phyloP scores from a whole-genome alignment of 2,888 invertebrate genomes.

The Drosophila emarginata region DNA sequence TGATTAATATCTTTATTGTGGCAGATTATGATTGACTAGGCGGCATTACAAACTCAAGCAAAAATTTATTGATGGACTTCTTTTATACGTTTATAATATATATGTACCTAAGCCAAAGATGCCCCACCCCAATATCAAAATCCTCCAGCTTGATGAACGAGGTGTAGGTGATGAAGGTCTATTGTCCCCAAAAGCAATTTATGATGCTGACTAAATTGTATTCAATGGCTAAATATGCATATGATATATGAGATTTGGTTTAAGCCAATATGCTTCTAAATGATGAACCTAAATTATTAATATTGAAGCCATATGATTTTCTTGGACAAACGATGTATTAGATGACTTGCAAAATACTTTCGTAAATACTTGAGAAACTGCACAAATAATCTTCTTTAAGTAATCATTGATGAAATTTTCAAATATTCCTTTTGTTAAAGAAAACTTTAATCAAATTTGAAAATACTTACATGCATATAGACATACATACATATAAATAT shows the following conservation, averaged over 20 bases:
- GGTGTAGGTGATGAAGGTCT: constrained; percentile 11
- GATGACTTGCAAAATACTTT: neutral
- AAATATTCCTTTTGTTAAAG: constrained; percentile 9
- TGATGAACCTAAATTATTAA: neutral
- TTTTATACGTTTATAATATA: neutral
- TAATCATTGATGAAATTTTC: neutral
- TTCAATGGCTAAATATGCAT: constrained; percentile 39
- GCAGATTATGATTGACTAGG: constrained; percentile 60
- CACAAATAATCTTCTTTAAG: neutral
- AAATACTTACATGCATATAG: neutral
- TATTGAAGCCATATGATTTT: constrained; percentile 1
- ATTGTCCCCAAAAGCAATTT: constrained; percentile 12
- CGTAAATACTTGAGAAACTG: neutral
- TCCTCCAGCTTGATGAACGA: constrained; percentile 29
- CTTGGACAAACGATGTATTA: neutral
- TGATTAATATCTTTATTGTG: constrained; percentile 50
- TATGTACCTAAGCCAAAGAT: constrained; percentile 6
- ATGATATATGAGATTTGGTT: constrained; percentile 27
- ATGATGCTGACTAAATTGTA: constrained; percentile 12
- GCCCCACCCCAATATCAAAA: constrained; percentile 18
- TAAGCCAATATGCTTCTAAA: neutral
- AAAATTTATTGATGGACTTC: constrained; percentile 38
- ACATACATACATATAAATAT: neutral
- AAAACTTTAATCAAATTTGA: neutral
- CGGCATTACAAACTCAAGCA: constrained; percentile 32